A percentile compares a stretch with the other conserved stretches of the same genome.
Conservation (phyloP, 2,888 invertebrate species). For the Latrodectus elegans region DNA sequence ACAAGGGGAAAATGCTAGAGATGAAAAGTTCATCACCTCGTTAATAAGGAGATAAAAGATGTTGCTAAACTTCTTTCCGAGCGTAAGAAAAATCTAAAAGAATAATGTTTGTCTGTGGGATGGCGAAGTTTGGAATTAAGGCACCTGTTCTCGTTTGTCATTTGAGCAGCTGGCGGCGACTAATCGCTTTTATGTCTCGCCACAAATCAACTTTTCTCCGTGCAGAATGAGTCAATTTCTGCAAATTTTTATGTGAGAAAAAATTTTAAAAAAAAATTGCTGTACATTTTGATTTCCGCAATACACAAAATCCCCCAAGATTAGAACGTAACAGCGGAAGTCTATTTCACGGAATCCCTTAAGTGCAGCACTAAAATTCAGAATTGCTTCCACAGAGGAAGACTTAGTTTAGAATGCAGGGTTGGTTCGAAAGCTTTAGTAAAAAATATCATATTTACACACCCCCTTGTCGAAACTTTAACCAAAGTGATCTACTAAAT, state of each 20-base stretch:
- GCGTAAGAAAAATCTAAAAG: conserved; percentile 32
- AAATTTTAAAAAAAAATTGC: not conserved
- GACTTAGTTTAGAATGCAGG: not conserved
- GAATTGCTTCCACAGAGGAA: conserved; percentile 10
- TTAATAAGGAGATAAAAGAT: conserved; percentile 65
- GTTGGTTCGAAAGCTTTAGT: too few species aligned
- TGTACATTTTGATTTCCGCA: conserved; percentile 21
- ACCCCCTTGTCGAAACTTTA: too few species aligned
- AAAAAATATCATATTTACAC: too few species aligned
- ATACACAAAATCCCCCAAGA: conserved; percentile 13
- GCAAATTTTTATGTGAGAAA: conserved; percentile 21
- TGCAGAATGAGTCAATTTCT: conserved; percentile 46
- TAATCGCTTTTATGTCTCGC: conserved; percentile 52
- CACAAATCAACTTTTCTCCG: conserved; percentile 44
- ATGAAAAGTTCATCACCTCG: conserved; percentile 67
- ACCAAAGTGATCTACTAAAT: too few species aligned
- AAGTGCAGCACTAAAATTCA: not conserved
- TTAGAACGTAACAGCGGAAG: conserved; percentile 26
- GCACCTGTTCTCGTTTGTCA: conserved; percentile 53
- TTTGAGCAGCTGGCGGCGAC: conserved; percentile 35
- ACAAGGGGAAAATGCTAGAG: not conserved
- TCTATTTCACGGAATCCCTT: conserved; percentile 1
- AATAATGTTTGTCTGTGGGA: conserved; percentile 54
- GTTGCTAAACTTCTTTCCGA: conserved; percentile 56
- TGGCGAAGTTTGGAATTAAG: conserved; percentile 37